A percentile compares a stretch with the other conserved stretches of the same genome.
phyloP scores from a whole-genome alignment of 2,797 vertebrate species.

The Coccyzus lansbergi region DNA sequence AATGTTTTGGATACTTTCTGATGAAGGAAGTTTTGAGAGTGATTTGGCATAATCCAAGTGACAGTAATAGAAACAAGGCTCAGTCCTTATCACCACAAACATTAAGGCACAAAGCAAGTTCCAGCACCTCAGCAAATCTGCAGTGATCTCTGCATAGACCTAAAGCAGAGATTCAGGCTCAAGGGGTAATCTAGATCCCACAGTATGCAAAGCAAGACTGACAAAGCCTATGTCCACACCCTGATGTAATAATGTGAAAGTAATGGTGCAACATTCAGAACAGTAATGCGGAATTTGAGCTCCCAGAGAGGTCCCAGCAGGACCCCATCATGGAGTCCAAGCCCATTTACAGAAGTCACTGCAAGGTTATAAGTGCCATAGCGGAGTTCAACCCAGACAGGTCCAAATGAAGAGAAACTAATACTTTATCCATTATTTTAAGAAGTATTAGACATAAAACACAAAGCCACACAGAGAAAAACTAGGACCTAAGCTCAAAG shows the following conservation, averaged over 20 bases:
- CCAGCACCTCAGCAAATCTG: not conserved
- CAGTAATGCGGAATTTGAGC: accelerated
- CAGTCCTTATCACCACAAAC: not conserved
- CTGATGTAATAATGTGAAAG: not conserved
- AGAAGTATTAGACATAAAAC: not conserved
- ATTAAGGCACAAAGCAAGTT: not conserved
- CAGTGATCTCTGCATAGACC: not conserved
- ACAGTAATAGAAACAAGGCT: not conserved
- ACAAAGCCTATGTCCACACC: accelerated
- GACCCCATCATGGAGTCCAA: not conserved
- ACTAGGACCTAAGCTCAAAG: not conserved
- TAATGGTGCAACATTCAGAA: accelerated
- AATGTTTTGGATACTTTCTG: not conserved
- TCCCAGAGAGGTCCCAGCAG: not conserved
- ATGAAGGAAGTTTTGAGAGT: not conserved
- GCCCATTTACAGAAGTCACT: too few relatives aligned
- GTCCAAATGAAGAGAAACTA: not conserved
- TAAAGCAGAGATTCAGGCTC: not conserved
- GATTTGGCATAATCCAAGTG: not conserved
- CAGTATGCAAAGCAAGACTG: not conserved
- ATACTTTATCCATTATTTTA: not conserved
- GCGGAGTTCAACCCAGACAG: not conserved
- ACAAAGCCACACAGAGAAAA: not conserved
- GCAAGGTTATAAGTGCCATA: not conserved
- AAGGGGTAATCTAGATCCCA: not conserved